A percentile compares a stretch with the other conserved stretches of the same genome.
phyloP scores from a whole-genome alignment of 2,113 vertebrate genomes.

The human region DNA sequence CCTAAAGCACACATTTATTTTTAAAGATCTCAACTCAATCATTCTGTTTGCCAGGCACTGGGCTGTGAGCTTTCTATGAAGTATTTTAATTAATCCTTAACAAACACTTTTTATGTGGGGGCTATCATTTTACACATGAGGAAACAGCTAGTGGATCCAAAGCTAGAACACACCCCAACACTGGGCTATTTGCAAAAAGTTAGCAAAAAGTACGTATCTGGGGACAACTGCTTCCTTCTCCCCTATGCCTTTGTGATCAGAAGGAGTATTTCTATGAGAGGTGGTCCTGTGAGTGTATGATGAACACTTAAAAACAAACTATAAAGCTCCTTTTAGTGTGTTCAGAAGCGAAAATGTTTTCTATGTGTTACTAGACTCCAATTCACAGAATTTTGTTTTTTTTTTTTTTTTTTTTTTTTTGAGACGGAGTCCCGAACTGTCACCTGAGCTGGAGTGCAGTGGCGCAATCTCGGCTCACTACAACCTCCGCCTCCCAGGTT shows the following conservation, averaged over 20 bases:
- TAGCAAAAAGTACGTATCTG: background rate
- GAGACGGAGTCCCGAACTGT: accelerated
- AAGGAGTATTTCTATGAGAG: background rate
- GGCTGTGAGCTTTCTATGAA: background rate
- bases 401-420: too few relatives aligned
- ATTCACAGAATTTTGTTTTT: background rate
- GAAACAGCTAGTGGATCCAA: background rate
- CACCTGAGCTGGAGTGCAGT: too few relatives aligned
- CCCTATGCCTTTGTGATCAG: background rate
- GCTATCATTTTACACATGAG: background rate
- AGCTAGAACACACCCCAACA: background rate
- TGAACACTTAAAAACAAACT: background rate
- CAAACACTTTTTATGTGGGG: background rate
- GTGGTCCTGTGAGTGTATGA: background rate
- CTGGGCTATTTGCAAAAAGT: background rate
- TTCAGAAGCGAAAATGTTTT: background rate
- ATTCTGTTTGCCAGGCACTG: background rate
- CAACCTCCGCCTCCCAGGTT: too few relatives aligned
- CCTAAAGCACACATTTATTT: background rate
- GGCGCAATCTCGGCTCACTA: too few relatives aligned
- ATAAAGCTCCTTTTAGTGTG: background rate
- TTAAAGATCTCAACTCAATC: background rate
- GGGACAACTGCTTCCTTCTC: background rate
- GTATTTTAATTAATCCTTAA: background rate
- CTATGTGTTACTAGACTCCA: background rate